These are phyloP conservation scores for Leptinotarsa tumamoca DNA, from an alignment of 2,888 invertebrate genomes.

Conservation along the genomic window DNA sequence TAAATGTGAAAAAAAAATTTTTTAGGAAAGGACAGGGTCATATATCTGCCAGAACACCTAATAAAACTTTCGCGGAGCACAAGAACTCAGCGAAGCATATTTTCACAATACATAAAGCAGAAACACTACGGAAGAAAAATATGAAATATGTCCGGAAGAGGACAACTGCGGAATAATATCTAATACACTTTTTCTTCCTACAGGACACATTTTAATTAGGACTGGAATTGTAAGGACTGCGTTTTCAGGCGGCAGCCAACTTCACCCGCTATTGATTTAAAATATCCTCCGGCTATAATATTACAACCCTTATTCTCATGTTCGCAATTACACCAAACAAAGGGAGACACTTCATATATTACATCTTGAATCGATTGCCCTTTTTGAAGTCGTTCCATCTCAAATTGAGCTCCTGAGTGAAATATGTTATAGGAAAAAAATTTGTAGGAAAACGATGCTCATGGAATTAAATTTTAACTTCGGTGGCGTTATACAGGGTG, in stretches of 20 bases:
- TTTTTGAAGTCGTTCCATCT: slow-evolving; percentile 19
- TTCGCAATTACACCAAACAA: slow-evolving; percentile 55
- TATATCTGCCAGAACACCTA: slow-evolving; percentile 1
- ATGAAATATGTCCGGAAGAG: slow-evolving; percentile 42
- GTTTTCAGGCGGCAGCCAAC: slow-evolving; percentile 37
- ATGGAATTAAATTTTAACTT: too few relatives aligned
- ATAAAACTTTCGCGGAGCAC: slow-evolving; percentile 17
- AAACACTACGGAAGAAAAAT: slow-evolving; percentile 55
- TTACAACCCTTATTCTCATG: slow-evolving; percentile 53
- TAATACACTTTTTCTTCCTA: slow-evolving; percentile 27
- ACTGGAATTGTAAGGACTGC: slow-evolving; percentile 33
- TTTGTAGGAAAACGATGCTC: too few relatives aligned
- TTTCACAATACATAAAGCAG: slow-evolving; percentile 61
- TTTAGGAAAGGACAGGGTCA: neutral
- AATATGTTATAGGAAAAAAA: neutral
- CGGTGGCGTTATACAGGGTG: too few relatives aligned
- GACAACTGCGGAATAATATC: slow-evolving; percentile 50
- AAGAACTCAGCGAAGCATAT: slow-evolving; percentile 52
- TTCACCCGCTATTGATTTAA: slow-evolving; percentile 50
- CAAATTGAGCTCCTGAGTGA: neutral
- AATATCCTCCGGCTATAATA: slow-evolving; percentile 52
- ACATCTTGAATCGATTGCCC: slow-evolving; percentile 37
- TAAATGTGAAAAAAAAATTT: neutral
- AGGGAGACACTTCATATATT: slow-evolving; percentile 52
- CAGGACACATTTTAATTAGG: slow-evolving; percentile 41